Percentiles rank a stretch among this genome's conserved stretches.
Conservation (phyloP, 2,888 invertebrate species). For the Hypercompe scribonia region DNA sequence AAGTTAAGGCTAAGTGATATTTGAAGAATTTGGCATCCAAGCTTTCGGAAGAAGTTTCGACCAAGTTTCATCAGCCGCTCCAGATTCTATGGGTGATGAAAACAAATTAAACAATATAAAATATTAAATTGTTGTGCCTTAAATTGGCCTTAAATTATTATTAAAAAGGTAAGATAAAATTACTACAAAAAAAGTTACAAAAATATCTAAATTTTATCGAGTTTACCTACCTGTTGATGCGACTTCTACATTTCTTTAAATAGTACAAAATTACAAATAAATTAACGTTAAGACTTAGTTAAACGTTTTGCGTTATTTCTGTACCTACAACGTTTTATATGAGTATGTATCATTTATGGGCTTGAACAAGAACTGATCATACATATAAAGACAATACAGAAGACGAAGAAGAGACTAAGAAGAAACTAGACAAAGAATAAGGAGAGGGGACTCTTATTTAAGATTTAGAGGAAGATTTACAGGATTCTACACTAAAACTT, state of each 20-base stretch:
- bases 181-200: constrained; percentile 73
- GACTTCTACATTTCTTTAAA: constrained; percentile 85
- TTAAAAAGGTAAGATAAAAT: constrained; percentile 84
- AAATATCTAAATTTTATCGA: constrained; percentile 80
- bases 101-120: constrained; percentile 70
- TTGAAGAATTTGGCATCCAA: constrained; percentile 80
- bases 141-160: constrained; percentile 87
- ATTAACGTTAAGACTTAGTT: constrained; percentile 85
- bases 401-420: constrained; percentile 46
- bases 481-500: constrained; percentile 46
- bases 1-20: constrained; percentile 83
- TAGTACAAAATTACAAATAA: constrained; percentile 85
- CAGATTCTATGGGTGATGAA: constrained; percentile 79
- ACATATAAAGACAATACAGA: constrained; percentile 71
- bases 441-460: constrained; percentile 43
- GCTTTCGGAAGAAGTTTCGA: constrained; percentile 80
- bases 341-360: constrained; percentile 79
- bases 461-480: constrained; percentile 45
- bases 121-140: constrained; percentile 81
- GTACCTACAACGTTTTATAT: constrained; percentile 84
- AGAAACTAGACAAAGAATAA: constrained; percentile 41
- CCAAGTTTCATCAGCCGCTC: constrained; percentile 81
- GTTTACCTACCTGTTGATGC: constrained; percentile 84
- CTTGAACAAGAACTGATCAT: constrained; percentile 74
- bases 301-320: constrained; percentile 81